Percentiles rank a stretch among this genome's conserved stretches.
Evolutionary conservation across 2,888 invertebrate species (phyloP).

Genomic region (Molorchus minor): DNA sequence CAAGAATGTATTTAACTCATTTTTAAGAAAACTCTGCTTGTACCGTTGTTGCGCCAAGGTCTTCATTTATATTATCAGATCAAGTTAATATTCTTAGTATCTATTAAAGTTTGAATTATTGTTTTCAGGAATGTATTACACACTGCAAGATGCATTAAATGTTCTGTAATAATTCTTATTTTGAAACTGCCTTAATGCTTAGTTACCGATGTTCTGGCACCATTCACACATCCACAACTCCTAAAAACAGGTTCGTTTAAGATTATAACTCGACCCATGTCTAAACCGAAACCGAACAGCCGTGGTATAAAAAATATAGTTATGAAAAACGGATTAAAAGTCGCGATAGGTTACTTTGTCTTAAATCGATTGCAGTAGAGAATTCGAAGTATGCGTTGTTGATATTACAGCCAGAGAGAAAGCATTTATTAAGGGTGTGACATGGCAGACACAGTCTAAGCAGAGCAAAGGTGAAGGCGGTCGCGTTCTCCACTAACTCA

Average conservation of each 20-base stretch:
- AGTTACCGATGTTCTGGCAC: not conserved
- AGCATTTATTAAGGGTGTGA: conserved; percentile 24
- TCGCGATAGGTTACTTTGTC: conserved; percentile 18
- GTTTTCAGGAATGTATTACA: no score
- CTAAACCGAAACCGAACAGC: no score
- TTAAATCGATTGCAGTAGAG: conserved; percentile 15
- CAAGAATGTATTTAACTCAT: no score
- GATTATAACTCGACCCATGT: not conserved
- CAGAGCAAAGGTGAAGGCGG: conserved; percentile 32
- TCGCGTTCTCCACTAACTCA: conserved; percentile 30
- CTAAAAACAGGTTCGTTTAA: not conserved
- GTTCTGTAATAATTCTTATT: no score
- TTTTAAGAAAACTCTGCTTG: no score
- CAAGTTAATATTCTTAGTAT: no score
- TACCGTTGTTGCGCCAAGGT: no score
- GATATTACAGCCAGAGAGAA: conserved; percentile 17
- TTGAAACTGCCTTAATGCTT: not conserved
- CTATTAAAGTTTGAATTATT: no score
- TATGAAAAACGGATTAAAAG: no score
- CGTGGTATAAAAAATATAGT: no score
- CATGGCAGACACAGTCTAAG: conserved; percentile 22
- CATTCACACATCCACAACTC: not conserved
- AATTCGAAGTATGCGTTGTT: conserved; percentile 21
- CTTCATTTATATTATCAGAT: no score
- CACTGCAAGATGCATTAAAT: no score